These are phyloP conservation scores for Lamellibrachia luymesi DNA, from an alignment of 1,140 invertebrate species.

Conservation along the genomic window DNA sequence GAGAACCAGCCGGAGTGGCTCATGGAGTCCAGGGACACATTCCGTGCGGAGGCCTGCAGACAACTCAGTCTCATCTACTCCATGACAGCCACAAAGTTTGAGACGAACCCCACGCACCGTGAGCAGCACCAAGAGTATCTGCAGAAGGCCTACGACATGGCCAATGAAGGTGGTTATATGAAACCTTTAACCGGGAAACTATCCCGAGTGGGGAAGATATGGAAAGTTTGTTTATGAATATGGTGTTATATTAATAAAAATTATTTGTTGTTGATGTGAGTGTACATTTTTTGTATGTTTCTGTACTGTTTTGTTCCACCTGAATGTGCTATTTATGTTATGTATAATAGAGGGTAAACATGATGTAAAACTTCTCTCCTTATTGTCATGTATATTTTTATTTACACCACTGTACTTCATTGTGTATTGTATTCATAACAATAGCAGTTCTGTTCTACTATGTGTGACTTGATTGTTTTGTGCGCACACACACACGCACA, in stretches of 20 bases:
- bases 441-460: neutral
- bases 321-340: too few species aligned
- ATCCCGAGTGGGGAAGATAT: too few species aligned
- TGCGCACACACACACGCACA: neutral
- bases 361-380: too few species aligned
- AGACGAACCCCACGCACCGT: slow-evolving; percentile 27
- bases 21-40: slow-evolving; percentile 34
- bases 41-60: slow-evolving; percentile 47
- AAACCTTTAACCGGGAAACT: neutral
- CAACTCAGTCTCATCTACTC: slow-evolving; percentile 50
- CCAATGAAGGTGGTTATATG: slow-evolving; percentile 31
- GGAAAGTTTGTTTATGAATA: too few species aligned
- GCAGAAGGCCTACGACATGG: slow-evolving; percentile 38
- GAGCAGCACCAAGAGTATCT: slow-evolving; percentile 39
- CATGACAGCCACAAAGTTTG: slow-evolving; percentile 37
- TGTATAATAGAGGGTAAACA: too few species aligned
- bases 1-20: slow-evolving; percentile 40
- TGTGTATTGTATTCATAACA: neutral
- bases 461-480: too few species aligned
- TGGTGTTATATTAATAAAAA: too few species aligned
- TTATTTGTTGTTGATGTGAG: too few species aligned
- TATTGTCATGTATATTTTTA: too few species aligned
- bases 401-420: too few species aligned
- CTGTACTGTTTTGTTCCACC: too few species aligned
- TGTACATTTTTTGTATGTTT: too few species aligned